A percentile compares a stretch with the other conserved stretches of the same genome.
Evolutionary conservation across 2,888 invertebrate species (phyloP).

Genomic region (Luffia ferchaultella): DNA sequence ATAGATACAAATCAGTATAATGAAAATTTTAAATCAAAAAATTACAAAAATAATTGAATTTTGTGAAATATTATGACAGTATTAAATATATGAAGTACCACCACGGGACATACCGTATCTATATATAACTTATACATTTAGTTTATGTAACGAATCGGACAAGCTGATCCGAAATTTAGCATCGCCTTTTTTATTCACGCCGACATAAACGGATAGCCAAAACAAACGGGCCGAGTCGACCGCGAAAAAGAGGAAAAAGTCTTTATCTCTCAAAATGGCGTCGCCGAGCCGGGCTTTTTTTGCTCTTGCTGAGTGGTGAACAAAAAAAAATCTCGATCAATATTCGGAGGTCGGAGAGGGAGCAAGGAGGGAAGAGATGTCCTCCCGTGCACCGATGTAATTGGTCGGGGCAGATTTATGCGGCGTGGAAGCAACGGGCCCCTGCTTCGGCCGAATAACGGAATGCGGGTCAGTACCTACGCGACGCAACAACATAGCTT

Average conservation of each 20-base stretch:
- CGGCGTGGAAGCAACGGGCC: conserved; percentile 22
- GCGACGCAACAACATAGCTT: conserved; percentile 22
- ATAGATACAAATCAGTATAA: too few relatives aligned
- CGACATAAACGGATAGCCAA: too few relatives aligned
- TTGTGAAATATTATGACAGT: too few relatives aligned
- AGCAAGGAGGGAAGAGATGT: conserved; percentile 26
- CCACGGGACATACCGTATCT: too few relatives aligned
- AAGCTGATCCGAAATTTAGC: too few relatives aligned
- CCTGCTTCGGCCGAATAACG: conserved; percentile 6
- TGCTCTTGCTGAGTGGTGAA: conserved; percentile 3
- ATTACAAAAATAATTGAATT: too few relatives aligned
- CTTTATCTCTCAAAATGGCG: conserved; percentile 48
- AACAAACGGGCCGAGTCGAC: conserved; percentile 8
- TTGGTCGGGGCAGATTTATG: conserved; percentile 46
- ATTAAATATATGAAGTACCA: too few relatives aligned
- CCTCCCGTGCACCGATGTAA: conserved; percentile 34
- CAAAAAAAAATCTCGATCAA: conserved; percentile 35
- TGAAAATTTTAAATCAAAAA: too few relatives aligned
- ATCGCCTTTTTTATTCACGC: too few relatives aligned
- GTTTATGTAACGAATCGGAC: too few relatives aligned
- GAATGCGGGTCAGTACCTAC: background rate
- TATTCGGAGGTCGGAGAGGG: conserved; percentile 32
- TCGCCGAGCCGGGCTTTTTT: conserved; percentile 16
- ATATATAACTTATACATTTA: too few relatives aligned
- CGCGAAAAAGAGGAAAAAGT: conserved; percentile 35